Conservation (phyloP, 2,113 vertebrate species). For the Triplophysa tibetana region DNA sequence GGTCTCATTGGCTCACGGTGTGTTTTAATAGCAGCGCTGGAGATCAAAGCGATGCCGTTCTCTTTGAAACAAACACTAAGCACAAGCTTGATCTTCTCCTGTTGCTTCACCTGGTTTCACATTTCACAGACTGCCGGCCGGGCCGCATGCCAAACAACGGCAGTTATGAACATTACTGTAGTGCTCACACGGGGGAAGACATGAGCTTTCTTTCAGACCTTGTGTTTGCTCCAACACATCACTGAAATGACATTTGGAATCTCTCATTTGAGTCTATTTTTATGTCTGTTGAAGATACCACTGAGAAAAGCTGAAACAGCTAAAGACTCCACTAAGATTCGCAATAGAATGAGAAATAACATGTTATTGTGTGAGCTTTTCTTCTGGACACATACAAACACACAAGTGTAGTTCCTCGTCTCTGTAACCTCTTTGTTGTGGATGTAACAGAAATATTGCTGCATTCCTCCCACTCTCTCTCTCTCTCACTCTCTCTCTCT, state of each 20-base stretch:
- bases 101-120: conserved; percentile 46
- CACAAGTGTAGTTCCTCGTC: no score
- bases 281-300: neutral
- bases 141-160: conserved; percentile 25
- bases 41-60: conserved; percentile 38
- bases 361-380: no score
- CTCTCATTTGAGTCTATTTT: no score
- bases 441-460: no score
- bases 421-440: no score
- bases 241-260: no score
- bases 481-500: no score
- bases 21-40: conserved; percentile 35
- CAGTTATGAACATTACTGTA: conserved; percentile 40
- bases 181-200: neutral
- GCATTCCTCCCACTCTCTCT: no score
- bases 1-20: conserved; percentile 37
- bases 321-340: no score
- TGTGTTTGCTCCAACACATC: no score
- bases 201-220: neutral
- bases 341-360: no score
- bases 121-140: conserved; percentile 32
- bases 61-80: conserved; percentile 47
- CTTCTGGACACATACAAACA: no score
- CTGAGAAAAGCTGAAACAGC: neutral
- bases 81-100: conserved; percentile 36